A percentile compares a stretch with the other conserved stretches of the same genome.
phyloP scores from a whole-genome alignment of 2,797 vertebrate species.

The Hypotaenidia philippensis region DNA sequence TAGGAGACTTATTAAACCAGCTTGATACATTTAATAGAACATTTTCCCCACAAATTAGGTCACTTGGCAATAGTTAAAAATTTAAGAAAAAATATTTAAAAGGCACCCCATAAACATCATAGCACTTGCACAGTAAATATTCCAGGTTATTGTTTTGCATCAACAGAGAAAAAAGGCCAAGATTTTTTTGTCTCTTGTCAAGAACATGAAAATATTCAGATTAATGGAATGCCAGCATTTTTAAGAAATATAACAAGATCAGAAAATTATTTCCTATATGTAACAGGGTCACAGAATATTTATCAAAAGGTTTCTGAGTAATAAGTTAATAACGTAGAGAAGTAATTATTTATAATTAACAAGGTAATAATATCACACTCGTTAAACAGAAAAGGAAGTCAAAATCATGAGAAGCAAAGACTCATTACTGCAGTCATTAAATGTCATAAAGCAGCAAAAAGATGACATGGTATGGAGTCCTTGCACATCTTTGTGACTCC shows the following conservation, averaged over 20 bases:
- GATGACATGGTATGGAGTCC: neutral
- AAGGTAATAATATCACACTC: conserved; percentile 25
- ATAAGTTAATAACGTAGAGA: conserved; percentile 23
- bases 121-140: neutral
- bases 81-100: neutral
- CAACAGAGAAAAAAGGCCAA: neutral
- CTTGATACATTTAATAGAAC: conserved; percentile 40
- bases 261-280: neutral
- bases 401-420: neutral
- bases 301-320: conserved; percentile 20
- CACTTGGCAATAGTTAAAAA: conserved; percentile 26
- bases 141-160: conserved; percentile 4
- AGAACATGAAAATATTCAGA: neutral
- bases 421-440: neutral
- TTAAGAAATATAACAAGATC: neutral
- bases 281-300: conserved; percentile 45
- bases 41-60: neutral
- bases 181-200: neutral
- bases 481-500: conserved; percentile 20
- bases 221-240: conserved; percentile 31
- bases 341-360: conserved; percentile 25
- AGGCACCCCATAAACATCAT: neutral
- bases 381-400: conserved; percentile 5
- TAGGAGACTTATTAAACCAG: conserved; percentile 42
- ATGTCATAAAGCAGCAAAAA: neutral